Percentiles rank a stretch among this genome's conserved stretches.
Conservation (phyloP, 2,888 invertebrate species). For the Lithophane semibrunnea region DNA sequence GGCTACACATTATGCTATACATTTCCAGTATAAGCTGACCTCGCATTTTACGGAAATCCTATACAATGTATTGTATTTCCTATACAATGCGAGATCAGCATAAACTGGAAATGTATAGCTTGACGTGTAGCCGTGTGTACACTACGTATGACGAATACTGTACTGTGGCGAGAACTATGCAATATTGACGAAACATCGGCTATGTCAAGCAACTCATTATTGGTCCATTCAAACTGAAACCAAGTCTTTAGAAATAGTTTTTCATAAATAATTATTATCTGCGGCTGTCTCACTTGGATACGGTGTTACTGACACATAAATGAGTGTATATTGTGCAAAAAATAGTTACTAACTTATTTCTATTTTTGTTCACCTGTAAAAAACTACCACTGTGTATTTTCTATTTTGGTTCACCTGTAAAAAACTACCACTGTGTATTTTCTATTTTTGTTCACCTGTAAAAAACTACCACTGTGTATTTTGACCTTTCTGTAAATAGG, state of each 20-base stretch:
- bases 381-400: background rate
- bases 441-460: slow-evolving; percentile 1
- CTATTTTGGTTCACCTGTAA: slow-evolving; percentile 2
- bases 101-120: too few relatives aligned
- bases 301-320: background rate
- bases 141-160: too few relatives aligned
- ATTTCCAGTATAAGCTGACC: too few relatives aligned
- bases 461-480: background rate
- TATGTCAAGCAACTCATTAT: background rate
- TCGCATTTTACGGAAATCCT: too few relatives aligned
- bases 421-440: background rate
- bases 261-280: background rate
- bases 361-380: slow-evolving; percentile 4
- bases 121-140: too few relatives aligned
- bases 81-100: too few relatives aligned
- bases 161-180: too few relatives aligned
- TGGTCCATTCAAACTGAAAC: background rate
- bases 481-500: background rate
- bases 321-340: background rate
- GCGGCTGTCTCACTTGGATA: background rate
- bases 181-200: background rate
- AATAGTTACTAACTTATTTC: background rate
- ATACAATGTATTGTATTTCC: too few relatives aligned
- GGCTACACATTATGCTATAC: too few relatives aligned
- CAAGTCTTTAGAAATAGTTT: background rate